Conservation (phyloP, 2,113 vertebrate genomes). For the Toxotes jaculatrix region DNA sequence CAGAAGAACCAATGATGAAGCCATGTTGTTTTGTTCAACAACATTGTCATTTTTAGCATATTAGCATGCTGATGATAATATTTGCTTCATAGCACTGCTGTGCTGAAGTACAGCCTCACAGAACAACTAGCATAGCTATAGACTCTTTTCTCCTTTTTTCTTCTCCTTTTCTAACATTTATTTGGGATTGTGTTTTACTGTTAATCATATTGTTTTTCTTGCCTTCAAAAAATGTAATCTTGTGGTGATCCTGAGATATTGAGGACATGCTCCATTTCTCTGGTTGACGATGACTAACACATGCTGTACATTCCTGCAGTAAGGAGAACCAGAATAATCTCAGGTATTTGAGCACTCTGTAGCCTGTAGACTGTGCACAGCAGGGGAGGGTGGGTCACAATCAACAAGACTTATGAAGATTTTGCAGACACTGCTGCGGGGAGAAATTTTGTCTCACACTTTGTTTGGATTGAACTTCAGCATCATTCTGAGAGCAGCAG, state of each 20-base stretch:
- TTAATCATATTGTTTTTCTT: neutral
- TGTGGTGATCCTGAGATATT: slow-evolving; percentile 42
- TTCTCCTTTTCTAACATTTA: neutral
- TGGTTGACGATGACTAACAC: slow-evolving; percentile 55
- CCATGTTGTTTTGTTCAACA: too few relatives aligned
- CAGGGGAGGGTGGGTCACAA: slow-evolving; percentile 14
- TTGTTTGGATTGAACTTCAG: neutral
- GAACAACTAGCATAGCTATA: neutral
- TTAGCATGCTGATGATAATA: neutral
- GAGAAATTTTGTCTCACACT: slow-evolving; percentile 15
- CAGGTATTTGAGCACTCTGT: slow-evolving; percentile 46
- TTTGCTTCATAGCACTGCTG: neutral
- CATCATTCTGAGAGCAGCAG: neutral
- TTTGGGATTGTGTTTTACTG: neutral
- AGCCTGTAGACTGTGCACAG: slow-evolving; percentile 24
- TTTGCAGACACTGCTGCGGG: slow-evolving; percentile 8
- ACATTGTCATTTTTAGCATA: neutral
- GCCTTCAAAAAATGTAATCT: slow-evolving; percentile 42
- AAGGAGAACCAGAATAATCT: slow-evolving; percentile 61
- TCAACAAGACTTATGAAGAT: slow-evolving; percentile 34
- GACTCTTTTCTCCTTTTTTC: neutral
- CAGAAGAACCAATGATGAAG: too few relatives aligned
- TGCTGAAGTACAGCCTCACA: too few relatives aligned
- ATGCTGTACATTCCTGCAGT: slow-evolving; percentile 66
- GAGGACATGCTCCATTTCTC: slow-evolving; percentile 40